These are phyloP conservation scores for Stylophora pistillata DNA, from an alignment of 64 coral and sea anemone genomes.

Conservation along the genomic window DNA sequence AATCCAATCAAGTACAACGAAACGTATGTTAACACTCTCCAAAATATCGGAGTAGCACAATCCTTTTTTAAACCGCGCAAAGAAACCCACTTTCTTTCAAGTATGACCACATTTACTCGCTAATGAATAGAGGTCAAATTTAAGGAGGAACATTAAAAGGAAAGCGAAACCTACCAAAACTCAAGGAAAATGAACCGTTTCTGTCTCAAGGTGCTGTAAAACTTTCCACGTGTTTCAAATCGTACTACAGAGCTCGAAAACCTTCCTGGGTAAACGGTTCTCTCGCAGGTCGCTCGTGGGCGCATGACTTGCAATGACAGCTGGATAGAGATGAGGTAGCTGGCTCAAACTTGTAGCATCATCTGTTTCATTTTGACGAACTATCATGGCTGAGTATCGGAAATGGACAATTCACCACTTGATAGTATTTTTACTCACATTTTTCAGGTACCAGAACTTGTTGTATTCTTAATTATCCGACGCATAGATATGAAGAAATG, in stretches of 20 bases:
- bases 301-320: too few relatives aligned
- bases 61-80: too few relatives aligned
- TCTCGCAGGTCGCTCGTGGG: too few relatives aligned
- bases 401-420: conserved; percentile 57
- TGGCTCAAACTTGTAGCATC: too few relatives aligned
- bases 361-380: neutral
- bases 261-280: neutral
- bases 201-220: neutral
- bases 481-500: neutral
- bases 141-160: neutral
- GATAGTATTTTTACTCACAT: conserved; percentile 71
- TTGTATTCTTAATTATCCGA: neutral
- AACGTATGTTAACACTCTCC: too few relatives aligned
- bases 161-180: neutral
- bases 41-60: too few relatives aligned
- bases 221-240: conserved; percentile 1
- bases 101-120: neutral
- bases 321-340: too few relatives aligned
- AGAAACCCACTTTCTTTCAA: neutral
- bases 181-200: neutral
- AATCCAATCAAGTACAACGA: too few relatives aligned
- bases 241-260: neutral
- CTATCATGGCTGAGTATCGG: conserved; percentile 21
- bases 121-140: neutral
- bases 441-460: conserved; percentile 43